These are phyloP conservation scores for Ostrea edulis DNA, from an alignment of 1,140 invertebrate genomes.

Conservation along the genomic window DNA sequence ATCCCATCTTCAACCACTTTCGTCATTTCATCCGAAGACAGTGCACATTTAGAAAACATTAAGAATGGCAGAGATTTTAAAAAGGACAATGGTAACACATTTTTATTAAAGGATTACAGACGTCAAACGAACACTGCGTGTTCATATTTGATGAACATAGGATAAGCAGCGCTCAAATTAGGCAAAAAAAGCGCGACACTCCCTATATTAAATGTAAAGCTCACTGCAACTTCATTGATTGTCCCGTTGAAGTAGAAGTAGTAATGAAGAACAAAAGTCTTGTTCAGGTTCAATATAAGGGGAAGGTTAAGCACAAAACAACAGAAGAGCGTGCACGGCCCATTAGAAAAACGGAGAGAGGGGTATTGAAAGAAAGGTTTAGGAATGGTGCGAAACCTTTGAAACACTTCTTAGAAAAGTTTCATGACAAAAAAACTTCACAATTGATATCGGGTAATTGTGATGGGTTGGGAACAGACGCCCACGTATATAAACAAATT, in stretches of 20 bases:
- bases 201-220: background rate
- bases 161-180: slow-evolving; percentile 6
- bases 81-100: background rate
- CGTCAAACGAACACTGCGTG: background rate
- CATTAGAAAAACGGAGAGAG: slow-evolving; percentile 1
- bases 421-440: background rate
- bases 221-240: background rate
- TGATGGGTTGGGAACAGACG: background rate
- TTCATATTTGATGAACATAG: background rate
- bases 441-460: background rate
- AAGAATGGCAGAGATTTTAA: background rate
- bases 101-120: background rate
- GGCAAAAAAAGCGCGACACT: background rate
- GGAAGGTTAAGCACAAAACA: background rate
- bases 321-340: background rate
- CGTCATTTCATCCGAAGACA: background rate
- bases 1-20: no score
- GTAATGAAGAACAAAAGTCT: background rate
- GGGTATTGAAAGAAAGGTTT: background rate
- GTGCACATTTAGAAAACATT: background rate
- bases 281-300: background rate
- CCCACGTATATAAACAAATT: background rate
- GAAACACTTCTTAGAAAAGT: slow-evolving; percentile 11
- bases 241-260: background rate
- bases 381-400: slow-evolving; percentile 2